Base-by-base conservation (phyloP, 2,797 vertebrate species). In the Poeciliopsis infans region DNA sequence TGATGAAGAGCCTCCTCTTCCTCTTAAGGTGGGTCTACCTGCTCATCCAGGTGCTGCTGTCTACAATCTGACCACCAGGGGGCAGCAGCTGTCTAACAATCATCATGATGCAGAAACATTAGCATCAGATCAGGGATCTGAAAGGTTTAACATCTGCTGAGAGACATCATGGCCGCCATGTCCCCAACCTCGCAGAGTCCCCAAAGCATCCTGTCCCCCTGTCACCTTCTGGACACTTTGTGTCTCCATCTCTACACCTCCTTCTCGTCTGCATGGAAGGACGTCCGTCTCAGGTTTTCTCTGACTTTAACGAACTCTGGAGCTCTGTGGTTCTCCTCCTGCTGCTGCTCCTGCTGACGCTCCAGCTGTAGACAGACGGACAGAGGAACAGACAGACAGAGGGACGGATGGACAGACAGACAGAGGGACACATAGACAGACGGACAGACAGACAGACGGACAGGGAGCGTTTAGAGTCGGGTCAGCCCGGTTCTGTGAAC, bases 281-380 rank as follows among this genome's bases (percentile, higher is more conserved):
- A 94, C 0, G 97, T 99, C 88, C 97, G 95, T 81, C 97, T 96
- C 80, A 99, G 94, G 74, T 98, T 99, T 81, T 99, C 97, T 87
- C 97, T 97, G 72, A 99, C 98, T 94, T 97, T 99, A 75, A 99
- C 94, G 57, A 99, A 99, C 89, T 99, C 98, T 0, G 97, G 98
- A 46, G 97, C 96, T 1, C 90, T 96, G 23, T 95, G 93, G 72
- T 95, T 94, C 12, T 96, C 85, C 28, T 94, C 93, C 83, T 96
- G 88, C 69, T 93, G 78, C 57, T 77, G 94, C 82, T 97, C 95
- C 79, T 87, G 83, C 74, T 91, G 85, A 7, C 69, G 82, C 53
- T 92, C 91, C 86, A 91, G 10, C 93, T 94, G 85, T 0, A 45
- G 79, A 77, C 5, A 53, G 57, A 77, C 6, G 0, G 47, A 33